These are phyloP conservation scores for Tinea semifulvella DNA, from an alignment of 2,888 invertebrate genomes.

Conservation along the genomic window DNA sequence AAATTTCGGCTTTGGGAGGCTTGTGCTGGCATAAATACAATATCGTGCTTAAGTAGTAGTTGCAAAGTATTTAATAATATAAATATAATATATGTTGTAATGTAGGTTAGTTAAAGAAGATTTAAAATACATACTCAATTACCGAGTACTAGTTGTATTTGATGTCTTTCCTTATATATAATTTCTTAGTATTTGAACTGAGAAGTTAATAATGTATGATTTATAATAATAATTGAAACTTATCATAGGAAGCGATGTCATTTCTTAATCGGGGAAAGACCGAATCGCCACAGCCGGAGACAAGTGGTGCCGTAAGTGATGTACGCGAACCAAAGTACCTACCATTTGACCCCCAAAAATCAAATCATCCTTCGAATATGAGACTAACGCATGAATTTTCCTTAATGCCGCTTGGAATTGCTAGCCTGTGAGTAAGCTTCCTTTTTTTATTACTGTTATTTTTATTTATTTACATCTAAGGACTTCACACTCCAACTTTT, in stretches of 20 bases:
- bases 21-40: too few species aligned
- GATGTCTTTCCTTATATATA: too few species aligned
- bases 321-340: slow-evolving; percentile 25
- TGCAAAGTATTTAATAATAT: too few species aligned
- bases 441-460: slow-evolving; percentile 14
- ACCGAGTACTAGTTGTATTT: too few species aligned
- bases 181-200: too few species aligned
- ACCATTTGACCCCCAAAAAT: slow-evolving; percentile 29
- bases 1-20: slow-evolving; percentile 2
- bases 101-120: too few species aligned
- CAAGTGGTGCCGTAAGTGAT: slow-evolving; percentile 62
- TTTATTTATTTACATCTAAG: not conserved
- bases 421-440: slow-evolving; percentile 60
- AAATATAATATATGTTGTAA: too few species aligned
- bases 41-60: slow-evolving; percentile 1
- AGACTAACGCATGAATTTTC: slow-evolving; percentile 58
- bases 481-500: not conserved
- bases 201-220: too few species aligned
- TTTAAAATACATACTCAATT: too few species aligned
- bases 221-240: not conserved
- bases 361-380: slow-evolving; percentile 44
- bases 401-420: slow-evolving; percentile 60
- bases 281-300: slow-evolving; percentile 49
- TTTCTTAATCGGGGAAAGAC: slow-evolving; percentile 54
- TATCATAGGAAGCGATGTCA: slow-evolving; percentile 57